Conservation (phyloP, 2,797 vertebrate genomes). For the Mastacembelus armatus region DNA sequence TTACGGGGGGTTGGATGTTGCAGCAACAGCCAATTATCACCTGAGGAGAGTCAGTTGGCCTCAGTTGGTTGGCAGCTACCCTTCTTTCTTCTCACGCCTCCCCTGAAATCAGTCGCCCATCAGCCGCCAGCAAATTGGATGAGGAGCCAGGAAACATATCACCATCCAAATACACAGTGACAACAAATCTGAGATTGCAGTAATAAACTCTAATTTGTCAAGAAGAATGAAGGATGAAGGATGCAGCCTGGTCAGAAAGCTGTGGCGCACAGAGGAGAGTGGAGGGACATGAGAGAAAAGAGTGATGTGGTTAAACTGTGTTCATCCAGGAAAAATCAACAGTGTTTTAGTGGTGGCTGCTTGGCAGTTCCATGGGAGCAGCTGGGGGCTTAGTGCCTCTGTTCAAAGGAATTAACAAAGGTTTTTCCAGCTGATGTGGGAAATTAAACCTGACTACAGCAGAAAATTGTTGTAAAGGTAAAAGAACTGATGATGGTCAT, state of each 20-base stretch:
- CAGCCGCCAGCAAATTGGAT: conserved; percentile 60
- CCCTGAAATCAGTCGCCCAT: conserved; percentile 52
- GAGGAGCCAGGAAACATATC: conserved; percentile 65
- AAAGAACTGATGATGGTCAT: conserved; percentile 10
- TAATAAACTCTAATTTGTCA: conserved; percentile 68
- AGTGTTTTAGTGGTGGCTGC: conserved; percentile 32
- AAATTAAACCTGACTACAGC: conserved; percentile 23
- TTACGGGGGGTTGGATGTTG: conserved; percentile 64
- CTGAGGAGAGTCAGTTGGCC: conserved; percentile 65
- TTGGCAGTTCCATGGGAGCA: conserved; percentile 29
- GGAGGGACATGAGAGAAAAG: conserved; percentile 44
- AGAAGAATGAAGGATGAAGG: conserved; percentile 64
- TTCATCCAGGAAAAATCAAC: conserved; percentile 41
- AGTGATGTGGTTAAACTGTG: conserved; percentile 58
- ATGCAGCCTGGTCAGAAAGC: conserved; percentile 49
- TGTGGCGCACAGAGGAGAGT: conserved; percentile 33
- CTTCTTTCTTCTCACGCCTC: conserved; percentile 54
- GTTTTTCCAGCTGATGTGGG: conserved; percentile 12
- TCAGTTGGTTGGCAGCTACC: conserved; percentile 46
- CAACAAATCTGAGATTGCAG: conserved; percentile 64
- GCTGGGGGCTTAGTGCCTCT: conserved; percentile 16
- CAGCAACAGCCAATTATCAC: conserved; percentile 81
- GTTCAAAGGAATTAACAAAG: conserved; percentile 25
- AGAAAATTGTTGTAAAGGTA: conserved; percentile 21
- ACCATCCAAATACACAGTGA: conserved; percentile 63